phyloP scores from a whole-genome alignment of 2,113 vertebrate genomes.

The Leucopsar rothschildi region DNA sequence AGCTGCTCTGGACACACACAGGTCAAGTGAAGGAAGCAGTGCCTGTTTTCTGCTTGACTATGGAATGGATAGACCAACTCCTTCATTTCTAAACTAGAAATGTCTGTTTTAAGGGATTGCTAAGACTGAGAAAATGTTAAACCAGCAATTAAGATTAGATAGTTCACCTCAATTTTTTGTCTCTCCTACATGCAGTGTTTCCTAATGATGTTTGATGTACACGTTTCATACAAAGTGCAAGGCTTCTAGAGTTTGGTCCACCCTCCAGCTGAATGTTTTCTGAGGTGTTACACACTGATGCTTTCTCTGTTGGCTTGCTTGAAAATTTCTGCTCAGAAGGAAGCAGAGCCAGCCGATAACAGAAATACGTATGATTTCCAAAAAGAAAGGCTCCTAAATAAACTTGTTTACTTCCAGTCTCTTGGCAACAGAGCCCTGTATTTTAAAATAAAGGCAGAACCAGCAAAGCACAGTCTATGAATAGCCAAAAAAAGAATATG shows the following conservation, averaged over 20 bases:
- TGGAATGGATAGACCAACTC: not conserved
- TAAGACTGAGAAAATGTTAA: not conserved
- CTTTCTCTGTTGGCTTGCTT: not conserved
- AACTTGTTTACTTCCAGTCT: conserved; percentile 37
- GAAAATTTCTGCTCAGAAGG: not conserved
- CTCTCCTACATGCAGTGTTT: not conserved
- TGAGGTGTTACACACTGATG: not conserved
- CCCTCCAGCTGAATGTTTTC: not conserved
- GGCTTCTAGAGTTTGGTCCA: not conserved
- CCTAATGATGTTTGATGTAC: not conserved
- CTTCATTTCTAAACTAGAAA: not conserved
- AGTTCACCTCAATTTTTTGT: not conserved
- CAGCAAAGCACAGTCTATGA: not conserved
- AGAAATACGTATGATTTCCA: not conserved
- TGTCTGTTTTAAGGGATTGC: not conserved
- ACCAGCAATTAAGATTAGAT: not conserved
- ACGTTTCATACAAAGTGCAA: not conserved
- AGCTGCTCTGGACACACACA: not conserved
- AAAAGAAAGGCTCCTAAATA: conserved; percentile 43
- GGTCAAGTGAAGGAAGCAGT: not conserved
- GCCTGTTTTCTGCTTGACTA: not conserved
- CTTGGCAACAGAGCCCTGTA: conserved; percentile 8
- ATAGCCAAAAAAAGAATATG: not conserved
- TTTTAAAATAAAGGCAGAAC: conserved; percentile 38
- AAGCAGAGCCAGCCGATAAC: conserved; percentile 26